These are phyloP conservation scores for Chelonoidis abingdonii DNA, from an alignment of 2,113 vertebrate species.

Conservation along the genomic window DNA sequence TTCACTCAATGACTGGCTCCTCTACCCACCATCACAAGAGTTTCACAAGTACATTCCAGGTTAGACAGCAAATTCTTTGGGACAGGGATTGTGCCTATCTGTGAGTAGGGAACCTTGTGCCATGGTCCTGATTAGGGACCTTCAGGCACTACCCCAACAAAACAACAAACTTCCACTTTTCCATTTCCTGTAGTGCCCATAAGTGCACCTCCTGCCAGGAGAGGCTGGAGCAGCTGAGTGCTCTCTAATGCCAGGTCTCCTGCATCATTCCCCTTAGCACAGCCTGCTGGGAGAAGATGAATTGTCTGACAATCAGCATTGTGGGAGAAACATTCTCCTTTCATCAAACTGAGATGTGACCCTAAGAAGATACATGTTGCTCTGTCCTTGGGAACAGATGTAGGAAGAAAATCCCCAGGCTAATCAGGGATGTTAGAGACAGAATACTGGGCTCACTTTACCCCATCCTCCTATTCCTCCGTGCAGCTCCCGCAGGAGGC, in stretches of 20 bases:
- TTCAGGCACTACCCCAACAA: not conserved
- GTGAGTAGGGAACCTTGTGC: not conserved
- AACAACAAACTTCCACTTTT: not conserved
- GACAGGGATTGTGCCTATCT: not conserved
- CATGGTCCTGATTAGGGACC: not conserved
- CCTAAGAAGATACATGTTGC: not conserved
- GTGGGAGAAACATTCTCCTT: not conserved
- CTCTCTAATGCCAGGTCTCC: no score
- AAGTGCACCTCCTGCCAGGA: accelerated
- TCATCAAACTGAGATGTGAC: accelerated
- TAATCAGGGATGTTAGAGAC: not conserved
- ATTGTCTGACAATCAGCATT: no score
- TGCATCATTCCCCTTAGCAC: not conserved
- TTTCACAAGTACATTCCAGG: not conserved
- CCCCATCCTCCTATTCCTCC: accelerated
- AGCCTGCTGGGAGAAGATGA: not conserved
- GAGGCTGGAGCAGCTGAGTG: accelerated
- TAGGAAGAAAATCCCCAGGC: not conserved
- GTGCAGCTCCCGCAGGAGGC: no score
- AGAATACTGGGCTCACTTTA: accelerated
- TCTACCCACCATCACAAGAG: not conserved
- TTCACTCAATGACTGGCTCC: not conserved
- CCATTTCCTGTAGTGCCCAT: not conserved
- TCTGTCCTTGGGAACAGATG: no score
- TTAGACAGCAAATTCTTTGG: not conserved